phyloP scores from a whole-genome alignment of 2,797 vertebrate species.

The Amazona finschi region DNA sequence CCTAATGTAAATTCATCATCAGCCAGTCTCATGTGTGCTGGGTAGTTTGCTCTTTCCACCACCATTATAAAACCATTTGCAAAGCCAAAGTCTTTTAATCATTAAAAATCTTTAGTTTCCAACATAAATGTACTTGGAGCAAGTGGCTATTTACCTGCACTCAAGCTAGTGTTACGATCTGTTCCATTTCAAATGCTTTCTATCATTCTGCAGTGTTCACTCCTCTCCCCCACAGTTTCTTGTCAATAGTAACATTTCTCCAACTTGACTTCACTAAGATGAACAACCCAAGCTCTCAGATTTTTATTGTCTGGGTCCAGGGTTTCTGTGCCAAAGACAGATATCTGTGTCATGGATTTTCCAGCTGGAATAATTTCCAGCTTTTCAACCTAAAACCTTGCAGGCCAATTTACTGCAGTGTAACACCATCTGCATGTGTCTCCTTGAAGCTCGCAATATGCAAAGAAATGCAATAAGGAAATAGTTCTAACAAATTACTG shows the following conservation, averaged over 20 bases:
- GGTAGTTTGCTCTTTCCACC: background rate
- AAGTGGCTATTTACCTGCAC: background rate
- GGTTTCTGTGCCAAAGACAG: background rate
- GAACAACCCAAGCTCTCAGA: background rate
- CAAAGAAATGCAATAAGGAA: background rate
- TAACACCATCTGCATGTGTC: background rate
- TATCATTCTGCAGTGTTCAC: background rate
- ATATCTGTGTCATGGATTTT: background rate
- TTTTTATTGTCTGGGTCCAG: background rate
- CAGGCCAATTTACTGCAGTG: background rate
- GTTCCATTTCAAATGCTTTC: background rate
- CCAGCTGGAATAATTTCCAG: background rate
- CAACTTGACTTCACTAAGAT: background rate
- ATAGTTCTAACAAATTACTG: background rate
- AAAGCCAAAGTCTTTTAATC: background rate
- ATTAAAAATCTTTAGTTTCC: background rate
- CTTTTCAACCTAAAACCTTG: background rate
- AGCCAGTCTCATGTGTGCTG: background rate
- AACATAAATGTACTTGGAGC: background rate
- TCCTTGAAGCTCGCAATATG: background rate
- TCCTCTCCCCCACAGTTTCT: background rate
- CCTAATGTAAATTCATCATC: background rate
- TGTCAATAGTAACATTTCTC: background rate
- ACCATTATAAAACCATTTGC: background rate
- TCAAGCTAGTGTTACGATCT: accelerated